A percentile compares a stretch with the other conserved stretches of the same genome.
Evolutionary conservation across 1,140 invertebrate species (phyloP).

Genomic region (Euwallacea fornicatus): DNA sequence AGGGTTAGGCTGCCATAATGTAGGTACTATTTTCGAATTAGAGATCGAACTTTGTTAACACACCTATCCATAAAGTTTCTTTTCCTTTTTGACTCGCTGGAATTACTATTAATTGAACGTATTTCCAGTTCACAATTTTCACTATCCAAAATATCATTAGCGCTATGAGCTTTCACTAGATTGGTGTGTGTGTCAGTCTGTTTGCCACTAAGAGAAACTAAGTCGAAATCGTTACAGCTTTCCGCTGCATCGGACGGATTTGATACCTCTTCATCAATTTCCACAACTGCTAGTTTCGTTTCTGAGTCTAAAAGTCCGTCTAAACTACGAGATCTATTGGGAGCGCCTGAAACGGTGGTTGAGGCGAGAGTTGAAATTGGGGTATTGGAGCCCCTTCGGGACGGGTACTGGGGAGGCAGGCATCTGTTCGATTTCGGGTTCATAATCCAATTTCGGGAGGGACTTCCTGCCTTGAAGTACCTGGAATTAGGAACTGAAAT

Average conservation of each 20-base stretch:
- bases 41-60: constrained; percentile 73
- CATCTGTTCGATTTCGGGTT: constrained; percentile 50
- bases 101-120: constrained; percentile 51
- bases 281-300: constrained; percentile 33
- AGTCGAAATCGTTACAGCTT: constrained; percentile 42
- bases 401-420: constrained; percentile 49
- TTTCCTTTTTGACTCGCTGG: constrained; percentile 60
- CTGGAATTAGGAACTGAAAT: constrained; percentile 53
- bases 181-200: constrained; percentile 37
- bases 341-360: constrained; percentile 44
- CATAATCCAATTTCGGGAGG: constrained; percentile 60
- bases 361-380: constrained; percentile 44
- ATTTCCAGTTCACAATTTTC: constrained; percentile 44
- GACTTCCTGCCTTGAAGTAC: constrained; percentile 66
- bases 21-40: constrained; percentile 64
- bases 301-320: constrained; percentile 61
- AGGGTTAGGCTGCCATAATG: constrained; percentile 18
- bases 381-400: constrained; percentile 43
- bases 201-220: no score
- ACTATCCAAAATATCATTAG: constrained; percentile 51
- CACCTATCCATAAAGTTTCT: constrained; percentile 77
- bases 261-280: constrained; percentile 39
- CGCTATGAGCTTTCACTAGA: constrained; percentile 50
- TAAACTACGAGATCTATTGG: constrained; percentile 66
- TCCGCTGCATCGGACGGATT: constrained; percentile 49